phyloP scores from a whole-genome alignment of 2,113 vertebrate species.

The Eolophus roseicapilla region DNA sequence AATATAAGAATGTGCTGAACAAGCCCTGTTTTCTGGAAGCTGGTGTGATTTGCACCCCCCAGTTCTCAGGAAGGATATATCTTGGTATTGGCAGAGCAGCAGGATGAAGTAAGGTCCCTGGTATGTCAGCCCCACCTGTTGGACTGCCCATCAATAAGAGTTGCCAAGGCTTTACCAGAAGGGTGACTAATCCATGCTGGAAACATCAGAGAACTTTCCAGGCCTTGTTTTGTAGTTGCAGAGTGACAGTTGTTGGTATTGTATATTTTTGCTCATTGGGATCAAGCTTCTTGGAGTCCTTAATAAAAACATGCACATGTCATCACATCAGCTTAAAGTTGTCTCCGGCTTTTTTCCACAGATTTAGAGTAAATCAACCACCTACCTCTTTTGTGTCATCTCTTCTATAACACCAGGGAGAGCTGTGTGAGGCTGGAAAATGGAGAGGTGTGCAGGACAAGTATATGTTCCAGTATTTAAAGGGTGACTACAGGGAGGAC shows the following conservation, averaged over 20 bases:
- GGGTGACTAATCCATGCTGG: constrained; percentile 56
- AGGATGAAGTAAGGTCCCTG: not conserved
- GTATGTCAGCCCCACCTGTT: constrained; percentile 58
- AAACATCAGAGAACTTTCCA: constrained; percentile 24
- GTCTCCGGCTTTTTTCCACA: not conserved
- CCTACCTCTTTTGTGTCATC: not conserved
- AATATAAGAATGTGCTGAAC: not conserved
- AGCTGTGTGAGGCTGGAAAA: not conserved
- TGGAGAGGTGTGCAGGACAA: not conserved
- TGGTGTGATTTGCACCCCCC: not conserved
- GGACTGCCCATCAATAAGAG: not conserved
- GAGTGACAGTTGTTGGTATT: not conserved
- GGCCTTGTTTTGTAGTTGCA: not conserved
- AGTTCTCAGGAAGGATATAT: not conserved
- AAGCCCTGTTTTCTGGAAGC: not conserved
- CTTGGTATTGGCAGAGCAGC: not conserved
- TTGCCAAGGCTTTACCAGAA: constrained; percentile 66
- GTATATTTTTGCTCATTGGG: not conserved
- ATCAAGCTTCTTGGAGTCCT: not conserved
- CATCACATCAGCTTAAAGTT: not conserved
- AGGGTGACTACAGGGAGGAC: not conserved
- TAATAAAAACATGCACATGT: not conserved
- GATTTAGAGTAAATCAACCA: not conserved
- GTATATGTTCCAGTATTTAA: not conserved
- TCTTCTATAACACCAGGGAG: not conserved